Evolutionary conservation across 2,113 vertebrate genomes (phyloP).

Genomic region (Hypocryptadius cinnamomeus): DNA sequence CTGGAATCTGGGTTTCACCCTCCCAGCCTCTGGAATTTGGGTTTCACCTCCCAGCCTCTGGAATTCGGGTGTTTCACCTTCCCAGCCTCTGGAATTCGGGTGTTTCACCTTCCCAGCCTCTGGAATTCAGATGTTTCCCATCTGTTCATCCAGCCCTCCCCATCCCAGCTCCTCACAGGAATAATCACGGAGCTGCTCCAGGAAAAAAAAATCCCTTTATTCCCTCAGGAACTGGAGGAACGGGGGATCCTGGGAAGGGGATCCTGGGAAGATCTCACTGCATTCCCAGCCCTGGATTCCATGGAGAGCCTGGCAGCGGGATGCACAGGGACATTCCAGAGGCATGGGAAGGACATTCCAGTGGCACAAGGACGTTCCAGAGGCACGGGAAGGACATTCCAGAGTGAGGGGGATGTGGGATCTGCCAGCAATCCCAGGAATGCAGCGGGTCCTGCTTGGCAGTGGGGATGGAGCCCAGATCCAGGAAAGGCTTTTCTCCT

Average conservation of each 20-base stretch:
- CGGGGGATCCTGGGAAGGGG: not conserved
- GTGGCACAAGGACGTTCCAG: not conserved
- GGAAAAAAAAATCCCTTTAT: not conserved
- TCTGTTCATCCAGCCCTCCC: not conserved
- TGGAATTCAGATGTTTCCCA: not conserved
- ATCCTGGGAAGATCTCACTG: not conserved
- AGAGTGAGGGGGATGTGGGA: not conserved
- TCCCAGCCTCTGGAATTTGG: too few relatives aligned
- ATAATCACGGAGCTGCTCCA: not conserved
- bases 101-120: fast-evolving
- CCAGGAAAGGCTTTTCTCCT: not conserved
- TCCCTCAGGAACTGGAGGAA: not conserved
- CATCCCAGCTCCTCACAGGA: not conserved
- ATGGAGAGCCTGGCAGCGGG: not conserved
- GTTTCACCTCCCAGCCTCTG: not conserved
- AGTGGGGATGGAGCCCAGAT: not conserved
- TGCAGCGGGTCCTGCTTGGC: not conserved
- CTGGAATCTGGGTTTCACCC: not conserved
- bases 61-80: not conserved
- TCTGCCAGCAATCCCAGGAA: not conserved
- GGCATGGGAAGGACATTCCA: not conserved
- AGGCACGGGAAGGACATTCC: too few relatives aligned
- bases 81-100: not conserved
- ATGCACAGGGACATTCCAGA: not conserved
- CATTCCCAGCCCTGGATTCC: not conserved